Evolutionary conservation across 2,113 vertebrate species (phyloP), one percentile per base, ranked within the genome.

Genomic region (Macquaria australasica): DNA sequence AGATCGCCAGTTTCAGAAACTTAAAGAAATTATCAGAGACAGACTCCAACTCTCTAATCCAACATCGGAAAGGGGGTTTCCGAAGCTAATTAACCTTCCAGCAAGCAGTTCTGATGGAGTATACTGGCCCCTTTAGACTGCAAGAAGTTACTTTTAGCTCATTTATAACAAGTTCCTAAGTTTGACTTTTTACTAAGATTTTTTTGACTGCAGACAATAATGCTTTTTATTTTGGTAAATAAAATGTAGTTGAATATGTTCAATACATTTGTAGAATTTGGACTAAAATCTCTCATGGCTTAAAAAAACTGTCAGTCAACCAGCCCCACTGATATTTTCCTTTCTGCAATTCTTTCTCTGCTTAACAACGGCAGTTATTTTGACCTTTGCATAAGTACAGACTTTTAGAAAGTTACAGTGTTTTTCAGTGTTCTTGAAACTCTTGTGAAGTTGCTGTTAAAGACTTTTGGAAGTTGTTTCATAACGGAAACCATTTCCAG

Each of bases 331-430:
- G 23, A 63, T 63, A 67, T 79, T 83, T 87, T 75, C 55, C 79
- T 83, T 82, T 58, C 41, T 84, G 73, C 8, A 81, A 85, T 85
- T 41, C 31, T 58, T 62, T 82, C 20, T 81, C n/a, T 51, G 37
- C 34, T 69, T 70, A 82, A 79, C 66, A 70, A 43, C 34, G 74
- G 7, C 14, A 23, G 31, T 28, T 62, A 55, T 79, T 87, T 67
- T 80, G 60, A 91, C 63, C 86, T 89, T 88, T 89, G 41, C 43
- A 86, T 51, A 75, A 79, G 48, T 56, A 23, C 72, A 69, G 34
- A 34, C 12, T 68, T 21, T 69, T 56, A 68, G 31, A 77, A 78
- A 84, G 31, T 39, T 50, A 18, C 3, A 48, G 37, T 66, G 21
- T 64, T n/a, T 53, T 83, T 14, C 18, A n/a, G 60, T 63, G 10